phyloP scores from a whole-genome alignment of 2,888 invertebrate species.

The Rhagonycha lutea region DNA sequence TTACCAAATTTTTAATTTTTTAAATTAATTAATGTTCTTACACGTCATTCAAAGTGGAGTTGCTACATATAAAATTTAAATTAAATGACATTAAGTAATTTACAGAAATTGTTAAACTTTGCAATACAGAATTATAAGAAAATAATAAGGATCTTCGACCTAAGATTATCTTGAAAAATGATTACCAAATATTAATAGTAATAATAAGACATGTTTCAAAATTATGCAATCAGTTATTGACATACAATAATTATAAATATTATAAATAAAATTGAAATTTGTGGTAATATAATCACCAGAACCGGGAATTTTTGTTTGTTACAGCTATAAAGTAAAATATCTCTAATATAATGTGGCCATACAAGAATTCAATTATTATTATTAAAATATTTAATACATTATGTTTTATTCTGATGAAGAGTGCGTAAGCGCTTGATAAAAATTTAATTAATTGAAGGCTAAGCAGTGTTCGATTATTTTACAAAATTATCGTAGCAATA shows the following conservation, averaged over 20 bases:
- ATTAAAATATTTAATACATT: too few species aligned
- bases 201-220: background rate
- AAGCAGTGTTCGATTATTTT: too few species aligned
- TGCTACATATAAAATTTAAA: background rate
- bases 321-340: too few species aligned
- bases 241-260: background rate
- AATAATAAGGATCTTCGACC: background rate
- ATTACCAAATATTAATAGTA: background rate
- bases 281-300: too few species aligned
- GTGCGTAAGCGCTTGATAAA: too few species aligned
- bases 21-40: background rate
- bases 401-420: too few species aligned
- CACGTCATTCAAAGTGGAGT: background rate
- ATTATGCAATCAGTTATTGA: background rate
- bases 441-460: too few species aligned
- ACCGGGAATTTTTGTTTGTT: too few species aligned
- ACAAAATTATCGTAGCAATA: too few species aligned
- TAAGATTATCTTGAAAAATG: background rate
- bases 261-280: background rate
- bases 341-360: too few species aligned
- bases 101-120: background rate
- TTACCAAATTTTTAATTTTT: background rate
- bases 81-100: background rate
- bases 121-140: background rate
- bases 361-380: too few species aligned